These are phyloP conservation scores for Gambelia wislizenii DNA, from an alignment of 2,797 vertebrate species.

Conservation along the genomic window DNA sequence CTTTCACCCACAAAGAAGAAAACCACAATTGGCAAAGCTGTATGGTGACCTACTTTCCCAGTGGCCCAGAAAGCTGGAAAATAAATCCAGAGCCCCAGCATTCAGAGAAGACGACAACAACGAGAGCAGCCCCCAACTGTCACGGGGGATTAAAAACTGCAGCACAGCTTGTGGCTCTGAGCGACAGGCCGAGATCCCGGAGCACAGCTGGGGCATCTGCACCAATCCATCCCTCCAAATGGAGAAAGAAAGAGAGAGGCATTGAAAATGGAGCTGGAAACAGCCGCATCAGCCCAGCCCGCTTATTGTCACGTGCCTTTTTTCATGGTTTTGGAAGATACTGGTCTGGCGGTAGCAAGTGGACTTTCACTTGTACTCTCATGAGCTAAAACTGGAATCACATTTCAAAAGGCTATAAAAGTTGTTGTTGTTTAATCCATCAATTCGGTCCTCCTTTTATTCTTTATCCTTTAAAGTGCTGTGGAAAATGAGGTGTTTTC, in stretches of 20 bases:
- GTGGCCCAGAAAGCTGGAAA: slow-evolving; percentile 77
- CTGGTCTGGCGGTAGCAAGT: no score
- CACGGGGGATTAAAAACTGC: slow-evolving; percentile 61
- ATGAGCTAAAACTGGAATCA: neutral
- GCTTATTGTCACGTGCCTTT: no score
- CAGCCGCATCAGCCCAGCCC: neutral
- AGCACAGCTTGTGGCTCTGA: slow-evolving; percentile 26
- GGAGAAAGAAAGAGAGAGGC: neutral
- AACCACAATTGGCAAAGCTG: slow-evolving; percentile 59
- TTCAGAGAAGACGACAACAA: slow-evolving; percentile 54
- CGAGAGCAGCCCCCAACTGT: slow-evolving; percentile 26
- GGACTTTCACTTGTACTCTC: neutral
- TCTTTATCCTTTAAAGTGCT: neutral
- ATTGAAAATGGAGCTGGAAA: neutral
- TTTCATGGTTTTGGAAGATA: neutral
- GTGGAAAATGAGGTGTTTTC: no score
- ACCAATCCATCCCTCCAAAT: neutral
- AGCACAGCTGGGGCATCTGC: slow-evolving; percentile 11
- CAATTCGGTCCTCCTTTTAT: neutral
- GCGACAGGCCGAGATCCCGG: neutral
- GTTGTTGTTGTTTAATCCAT: neutral
- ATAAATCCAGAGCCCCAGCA: slow-evolving; percentile 74
- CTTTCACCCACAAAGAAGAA: slow-evolving; percentile 69
- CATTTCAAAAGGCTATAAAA: neutral
- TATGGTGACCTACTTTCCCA: slow-evolving; percentile 83